Evolutionary conservation across 2,113 vertebrate genomes (phyloP), one percentile per base, ranked within the genome.

Genomic region (Pao palembangensis): DNA sequence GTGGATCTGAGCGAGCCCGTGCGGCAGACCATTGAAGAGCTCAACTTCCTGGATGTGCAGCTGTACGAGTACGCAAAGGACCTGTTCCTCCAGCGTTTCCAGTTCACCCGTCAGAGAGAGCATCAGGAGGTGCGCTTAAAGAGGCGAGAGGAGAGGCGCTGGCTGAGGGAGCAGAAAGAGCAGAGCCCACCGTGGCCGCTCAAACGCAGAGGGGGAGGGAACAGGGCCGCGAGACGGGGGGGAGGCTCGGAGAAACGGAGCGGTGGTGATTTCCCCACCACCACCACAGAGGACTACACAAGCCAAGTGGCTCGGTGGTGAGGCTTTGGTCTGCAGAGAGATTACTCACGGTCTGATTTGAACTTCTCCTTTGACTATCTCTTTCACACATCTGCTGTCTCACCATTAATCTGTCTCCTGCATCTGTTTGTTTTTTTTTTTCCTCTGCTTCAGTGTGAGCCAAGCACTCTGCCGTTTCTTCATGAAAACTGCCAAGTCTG

Each of bases 271-370:
- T 72, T 76, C 55, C 66, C 73, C 34, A 42, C 91, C 2, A 28
- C 2, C 25, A 91, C 95, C 76, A 98, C 96, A 2, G 95, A 99
- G 88, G 95, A 99, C 90, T 99, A 99, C 79, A 93, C 94, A 1
- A 98, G 96, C 83, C 96, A 98, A 75, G 95, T 99, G 12, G 93
- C 92, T 57, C 92, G 92, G 63, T 99, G 96, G 96, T 99, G 92
- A 98, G 71, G 50, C 52, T 64, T 15, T 7, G 23, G 54, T 58
- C 31, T 19, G 65, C 43, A 21, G 56, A 77, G 57, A 63, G 74
- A 71, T 65, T 61, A 28, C 55, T 54, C 62, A 58, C 18, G 61
- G 71, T 72, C 71, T 59, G 47, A 6, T 61, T 58, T 0, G 58
- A 71, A 75, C 44, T 17, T 18, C 55, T 66, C 31, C 44, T 54